Percentiles rank a stretch among this genome's conserved stretches.
Evolutionary conservation across 1,140 invertebrate genomes (phyloP).

Genomic region (Tetragonula clypearis): DNA sequence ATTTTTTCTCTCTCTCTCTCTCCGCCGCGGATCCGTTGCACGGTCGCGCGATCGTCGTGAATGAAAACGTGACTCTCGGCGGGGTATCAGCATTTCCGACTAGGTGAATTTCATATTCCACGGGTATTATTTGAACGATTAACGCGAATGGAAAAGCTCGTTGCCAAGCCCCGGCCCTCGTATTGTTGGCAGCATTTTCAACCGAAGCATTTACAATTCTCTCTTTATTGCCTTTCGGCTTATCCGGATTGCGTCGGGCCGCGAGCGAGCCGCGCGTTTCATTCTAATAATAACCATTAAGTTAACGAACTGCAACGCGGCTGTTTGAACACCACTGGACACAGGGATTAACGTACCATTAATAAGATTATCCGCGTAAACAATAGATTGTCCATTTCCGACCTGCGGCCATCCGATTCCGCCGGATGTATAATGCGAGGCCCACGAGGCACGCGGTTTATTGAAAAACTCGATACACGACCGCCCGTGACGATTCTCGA

Average conservation of each 20-base stretch:
- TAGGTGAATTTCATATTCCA: conserved; percentile 64
- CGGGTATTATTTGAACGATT: conserved; percentile 67
- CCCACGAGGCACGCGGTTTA: conserved; percentile 53
- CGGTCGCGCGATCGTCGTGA: conserved; percentile 30
- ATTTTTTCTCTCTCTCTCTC: not conserved
- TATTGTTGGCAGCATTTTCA: conserved; percentile 68
- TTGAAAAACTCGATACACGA: conserved; percentile 43
- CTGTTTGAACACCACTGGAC: conserved; percentile 62
- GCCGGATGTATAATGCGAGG: conserved; percentile 43
- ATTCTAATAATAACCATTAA: conserved; percentile 70
- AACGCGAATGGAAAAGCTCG: conserved; percentile 58
- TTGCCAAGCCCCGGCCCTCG: conserved; percentile 19
- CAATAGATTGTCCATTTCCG: conserved; percentile 65
- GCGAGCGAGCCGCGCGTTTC: conserved; percentile 65
- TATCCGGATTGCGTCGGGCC: conserved; percentile 66
- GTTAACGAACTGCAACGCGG: conserved; percentile 69
- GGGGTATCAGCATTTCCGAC: conserved; percentile 56
- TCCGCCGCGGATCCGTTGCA: not conserved
- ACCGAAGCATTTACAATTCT: conserved; percentile 67
- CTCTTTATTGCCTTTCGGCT: conserved; percentile 70
- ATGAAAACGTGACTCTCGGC: conserved; percentile 44
- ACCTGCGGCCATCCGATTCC: conserved; percentile 56
- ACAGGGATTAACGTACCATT: conserved; percentile 67
- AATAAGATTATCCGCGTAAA: conserved; percentile 69
- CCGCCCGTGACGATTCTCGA: not conserved